A percentile compares a stretch with the other conserved stretches of the same genome.
These are phyloP conservation scores for Belonocnema kinseyi DNA, from an alignment of 1,140 invertebrate genomes.

Conservation along the genomic window DNA sequence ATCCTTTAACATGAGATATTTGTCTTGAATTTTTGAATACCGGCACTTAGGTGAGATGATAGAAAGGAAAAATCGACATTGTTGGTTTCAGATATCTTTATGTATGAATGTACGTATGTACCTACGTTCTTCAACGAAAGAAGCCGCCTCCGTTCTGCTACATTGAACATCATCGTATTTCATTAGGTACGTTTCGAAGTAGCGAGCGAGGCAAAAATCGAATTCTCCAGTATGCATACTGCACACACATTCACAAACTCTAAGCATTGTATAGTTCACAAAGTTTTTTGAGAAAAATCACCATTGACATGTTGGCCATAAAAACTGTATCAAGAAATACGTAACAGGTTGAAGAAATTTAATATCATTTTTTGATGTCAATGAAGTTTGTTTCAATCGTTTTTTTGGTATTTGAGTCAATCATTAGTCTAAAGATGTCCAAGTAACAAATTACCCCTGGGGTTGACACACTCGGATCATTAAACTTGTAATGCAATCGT, in stretches of 20 bases:
- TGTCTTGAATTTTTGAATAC: too few species aligned
- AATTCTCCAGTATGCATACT: not conserved
- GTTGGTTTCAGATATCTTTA: not conserved
- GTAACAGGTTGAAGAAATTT: not conserved
- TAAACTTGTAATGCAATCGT: slow-evolving; percentile 57
- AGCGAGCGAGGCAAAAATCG: not conserved
- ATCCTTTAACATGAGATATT: too few species aligned
- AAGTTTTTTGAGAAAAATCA: slow-evolving; percentile 13
- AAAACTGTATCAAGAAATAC: slow-evolving; percentile 9
- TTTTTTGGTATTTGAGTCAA: slow-evolving; percentile 40
- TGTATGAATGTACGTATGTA: slow-evolving; percentile 11
- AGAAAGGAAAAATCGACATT: not conserved
- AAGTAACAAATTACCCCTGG: slow-evolving; percentile 52
- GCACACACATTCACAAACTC: not conserved
- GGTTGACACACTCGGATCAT: slow-evolving; percentile 43
- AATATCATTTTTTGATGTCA: not conserved
- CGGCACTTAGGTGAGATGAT: not conserved
- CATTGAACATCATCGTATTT: slow-evolving; percentile 37
- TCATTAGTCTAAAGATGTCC: slow-evolving; percentile 38
- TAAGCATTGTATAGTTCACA: slow-evolving; percentile 3
- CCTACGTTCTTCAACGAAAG: slow-evolving; percentile 14
- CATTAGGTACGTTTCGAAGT: slow-evolving; percentile 25
- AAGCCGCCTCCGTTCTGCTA: slow-evolving; percentile 40
- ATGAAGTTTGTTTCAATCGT: too few species aligned
- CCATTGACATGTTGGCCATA: not conserved